phyloP scores from a whole-genome alignment of 2,113 vertebrate genomes.

The Chloebia gouldiae region DNA sequence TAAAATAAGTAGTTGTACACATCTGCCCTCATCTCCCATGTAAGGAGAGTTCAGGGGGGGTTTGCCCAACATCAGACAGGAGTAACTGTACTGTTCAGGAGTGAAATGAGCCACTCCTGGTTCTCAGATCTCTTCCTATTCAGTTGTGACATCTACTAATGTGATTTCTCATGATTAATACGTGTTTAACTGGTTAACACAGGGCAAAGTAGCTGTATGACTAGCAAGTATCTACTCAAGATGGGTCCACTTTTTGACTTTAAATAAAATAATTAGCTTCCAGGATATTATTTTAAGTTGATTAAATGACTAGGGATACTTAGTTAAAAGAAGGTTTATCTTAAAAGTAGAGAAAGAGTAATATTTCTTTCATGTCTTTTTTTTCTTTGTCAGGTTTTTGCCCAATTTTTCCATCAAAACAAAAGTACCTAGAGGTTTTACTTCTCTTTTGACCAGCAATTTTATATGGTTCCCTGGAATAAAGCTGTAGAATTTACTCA shows the following conservation, averaged over 20 bases:
- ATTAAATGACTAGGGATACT: background rate
- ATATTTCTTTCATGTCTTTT: background rate
- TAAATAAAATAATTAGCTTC: background rate
- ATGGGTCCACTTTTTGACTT: background rate
- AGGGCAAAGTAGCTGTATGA: background rate
- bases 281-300: background rate
- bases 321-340: background rate
- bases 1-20: background rate
- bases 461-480: background rate
- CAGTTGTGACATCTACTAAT: background rate
- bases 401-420: background rate
- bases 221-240: background rate
- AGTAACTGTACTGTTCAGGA: background rate
- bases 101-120: background rate
- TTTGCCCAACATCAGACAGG: background rate
- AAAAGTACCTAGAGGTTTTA: background rate
- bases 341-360: background rate
- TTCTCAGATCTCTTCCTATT: background rate
- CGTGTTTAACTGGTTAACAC: background rate
- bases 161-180: background rate
- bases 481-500: background rate
- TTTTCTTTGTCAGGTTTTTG: background rate
- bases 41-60: background rate
- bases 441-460: background rate
- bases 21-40: background rate